Evolutionary conservation across 2,888 invertebrate species (phyloP), one percentile per base, ranked within the genome.

Genomic region (Drosophila algonquin): DNA sequence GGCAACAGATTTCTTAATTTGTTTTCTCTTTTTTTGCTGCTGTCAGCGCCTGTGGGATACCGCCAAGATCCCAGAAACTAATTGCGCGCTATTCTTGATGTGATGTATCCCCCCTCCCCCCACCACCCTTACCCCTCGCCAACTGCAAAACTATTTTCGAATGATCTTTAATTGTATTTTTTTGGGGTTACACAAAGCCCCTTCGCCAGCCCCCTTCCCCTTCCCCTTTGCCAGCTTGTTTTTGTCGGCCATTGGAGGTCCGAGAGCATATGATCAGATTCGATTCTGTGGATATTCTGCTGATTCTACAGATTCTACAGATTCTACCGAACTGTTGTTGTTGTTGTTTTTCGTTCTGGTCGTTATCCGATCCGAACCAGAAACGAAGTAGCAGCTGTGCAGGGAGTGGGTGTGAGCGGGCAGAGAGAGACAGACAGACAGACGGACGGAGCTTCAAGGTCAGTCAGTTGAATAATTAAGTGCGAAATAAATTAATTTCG

Each of bases 381-480:
- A 75, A 78, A 72, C 63, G 56, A 55, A 55, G 67, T 51, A 51
- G 48, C 57, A 32, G 55, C 24, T 12, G n/a, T 30, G 24, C 32
- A 45, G 46, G 21, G 32, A 51, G 56, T 35, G 56, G 57, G 24
- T 50, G 52, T 40, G 35, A 14, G 14, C 35, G 48, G 48, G 48
- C 18, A 46, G 40, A 45, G 51, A 40, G 57, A 60, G 58, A 52
- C 30, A 24, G 24, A 24, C 12, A 12, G 32, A 47, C 7, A 57
- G 47, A 55, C 47, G 47, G 24, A 24, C 24, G 24, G 24, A 5
- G 55, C 70, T 52, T 56, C 81, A 82, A 82, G 87, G 81, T 82
- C 85, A 73, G 81, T 82, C 85, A 70, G 72, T 58, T 72, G 79
- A 86, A 88, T 84, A 84, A 86, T 88, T 88, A 84, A 88, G 84